phyloP scores from a whole-genome alignment of 2,113 vertebrate genomes.

The Camelus dromedarius region DNA sequence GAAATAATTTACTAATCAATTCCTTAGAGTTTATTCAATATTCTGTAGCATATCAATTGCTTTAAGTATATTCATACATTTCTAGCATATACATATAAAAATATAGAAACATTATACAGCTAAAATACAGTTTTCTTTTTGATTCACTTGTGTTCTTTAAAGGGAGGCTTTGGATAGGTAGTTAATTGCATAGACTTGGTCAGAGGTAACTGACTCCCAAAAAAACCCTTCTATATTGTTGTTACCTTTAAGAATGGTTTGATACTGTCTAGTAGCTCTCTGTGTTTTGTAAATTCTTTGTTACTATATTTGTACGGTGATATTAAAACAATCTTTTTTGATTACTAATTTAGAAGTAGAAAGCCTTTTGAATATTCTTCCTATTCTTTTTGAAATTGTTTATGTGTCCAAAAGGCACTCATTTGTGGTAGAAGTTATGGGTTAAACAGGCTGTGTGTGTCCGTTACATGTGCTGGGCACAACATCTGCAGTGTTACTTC shows the following conservation, averaged over 20 bases:
- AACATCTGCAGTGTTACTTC: neutral
- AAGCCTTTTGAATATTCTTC: neutral
- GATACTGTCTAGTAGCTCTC: neutral
- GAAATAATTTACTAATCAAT: neutral
- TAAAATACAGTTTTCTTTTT: conserved; percentile 7
- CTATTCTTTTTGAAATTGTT: conserved; percentile 10
- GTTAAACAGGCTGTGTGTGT: neutral
- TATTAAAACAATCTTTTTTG: neutral
- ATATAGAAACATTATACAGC: neutral
- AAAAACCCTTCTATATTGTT: neutral
- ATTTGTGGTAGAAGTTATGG: neutral
- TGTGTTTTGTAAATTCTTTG: neutral
- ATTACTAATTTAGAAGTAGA: conserved; percentile 32
- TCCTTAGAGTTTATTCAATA: neutral
- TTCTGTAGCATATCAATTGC: neutral
- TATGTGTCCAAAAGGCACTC: neutral
- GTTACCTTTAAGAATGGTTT: neutral
- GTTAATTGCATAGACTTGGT: neutral
- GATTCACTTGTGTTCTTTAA: neutral
- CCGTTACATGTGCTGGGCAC: neutral
- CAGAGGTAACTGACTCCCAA: neutral
- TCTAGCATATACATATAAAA: neutral
- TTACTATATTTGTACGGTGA: neutral
- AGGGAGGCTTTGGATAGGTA: neutral
- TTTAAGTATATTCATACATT: conserved; percentile 10